These are phyloP conservation scores for Leptoclinus maculatus DNA, from an alignment of 2,797 vertebrate species.

Conservation along the genomic window DNA sequence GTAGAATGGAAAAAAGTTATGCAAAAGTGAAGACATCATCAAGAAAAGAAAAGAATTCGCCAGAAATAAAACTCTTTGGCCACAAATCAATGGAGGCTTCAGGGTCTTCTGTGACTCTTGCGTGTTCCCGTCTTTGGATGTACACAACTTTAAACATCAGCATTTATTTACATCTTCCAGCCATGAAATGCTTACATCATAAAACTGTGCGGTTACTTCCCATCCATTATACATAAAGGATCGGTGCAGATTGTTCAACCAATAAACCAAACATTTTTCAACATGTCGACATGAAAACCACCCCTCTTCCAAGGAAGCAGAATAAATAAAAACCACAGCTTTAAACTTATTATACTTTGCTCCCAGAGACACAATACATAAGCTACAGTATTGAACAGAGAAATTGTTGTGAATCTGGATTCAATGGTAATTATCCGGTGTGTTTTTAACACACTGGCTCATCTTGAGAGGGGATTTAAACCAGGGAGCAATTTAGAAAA, in stretches of 20 bases:
- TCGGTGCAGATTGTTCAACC: slow-evolving; percentile 50
- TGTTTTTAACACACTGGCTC: slow-evolving; percentile 43
- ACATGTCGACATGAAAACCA: slow-evolving; percentile 49
- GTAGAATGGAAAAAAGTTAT: slow-evolving; percentile 11
- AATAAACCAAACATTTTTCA: slow-evolving; percentile 61
- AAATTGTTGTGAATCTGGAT: slow-evolving; percentile 53
- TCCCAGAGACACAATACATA: slow-evolving; percentile 39
- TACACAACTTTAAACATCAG: slow-evolving; percentile 47
- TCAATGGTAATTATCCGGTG: slow-evolving; percentile 51
- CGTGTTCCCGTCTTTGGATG: slow-evolving; percentile 12
- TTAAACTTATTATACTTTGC: slow-evolving; percentile 4
- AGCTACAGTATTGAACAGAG: slow-evolving; percentile 57
- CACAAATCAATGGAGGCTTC: slow-evolving; percentile 33
- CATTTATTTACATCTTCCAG: slow-evolving; percentile 65
- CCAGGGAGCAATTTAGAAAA: slow-evolving; percentile 66
- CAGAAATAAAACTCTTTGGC: slow-evolving; percentile 13
- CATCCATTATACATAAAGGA: slow-evolving; percentile 56
- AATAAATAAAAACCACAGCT: slow-evolving; percentile 19
- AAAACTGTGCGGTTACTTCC: slow-evolving; percentile 48
- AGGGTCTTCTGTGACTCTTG: slow-evolving; percentile 27
- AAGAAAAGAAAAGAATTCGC: neutral
- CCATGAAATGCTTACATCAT: slow-evolving; percentile 70
- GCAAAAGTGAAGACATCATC: neutral
- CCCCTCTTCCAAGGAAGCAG: slow-evolving; percentile 31
- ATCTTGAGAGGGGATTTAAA: slow-evolving; percentile 38